Base-by-base conservation (phyloP, 2,888 invertebrate species). In the Drosophila formosana region DNA sequence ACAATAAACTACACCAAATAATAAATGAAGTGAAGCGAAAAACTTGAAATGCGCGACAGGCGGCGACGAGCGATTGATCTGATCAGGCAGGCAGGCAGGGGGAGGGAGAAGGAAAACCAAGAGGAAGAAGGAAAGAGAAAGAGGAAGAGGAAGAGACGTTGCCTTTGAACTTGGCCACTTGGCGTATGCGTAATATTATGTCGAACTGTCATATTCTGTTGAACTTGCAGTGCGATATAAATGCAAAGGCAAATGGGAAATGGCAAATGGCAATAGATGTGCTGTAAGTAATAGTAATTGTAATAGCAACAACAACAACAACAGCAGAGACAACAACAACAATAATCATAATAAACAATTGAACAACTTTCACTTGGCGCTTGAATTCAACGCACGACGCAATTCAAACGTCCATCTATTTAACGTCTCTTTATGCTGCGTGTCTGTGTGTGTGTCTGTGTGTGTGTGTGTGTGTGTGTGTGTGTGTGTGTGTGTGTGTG, bases 301-400 rank as follows among this genome's bases (percentile, higher is more conserved):
- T 62, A 56, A 56, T 46, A 64, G 57, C 43, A 66, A 73, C 11
- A 32, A 11, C 34, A 34, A 11, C 34, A 39, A 56, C 45, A 63
- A 47, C 41, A 66, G 71, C n/a, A 34, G 9, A 3, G 61, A 57
- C 67, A 74, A 80, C 63, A 75, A 72, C 63, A 81, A 79, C 66
- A 87, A 88, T 67, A 78, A 76, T 82, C 71, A 82, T 80, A 88
- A 85, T 81, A 88, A 88, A 82, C 81, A 82, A 78, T 82, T 86
- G 87, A 90, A 82, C 85, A 90, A 90, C 90, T 90, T 90, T 90
- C 90, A 90, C 90, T 90, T 89, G 83, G 86, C 82, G 90, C 90
- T 89, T 90, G 90, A 90, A 90, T 90, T 90, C 89, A 83, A 83
- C 76, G 87, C 89, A 84, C 89, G 86, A 88, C 86, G 83, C 75